These are phyloP conservation scores for Arrhamphus sclerolepis DNA, from an alignment of 2,797 vertebrate species.

Conservation along the genomic window DNA sequence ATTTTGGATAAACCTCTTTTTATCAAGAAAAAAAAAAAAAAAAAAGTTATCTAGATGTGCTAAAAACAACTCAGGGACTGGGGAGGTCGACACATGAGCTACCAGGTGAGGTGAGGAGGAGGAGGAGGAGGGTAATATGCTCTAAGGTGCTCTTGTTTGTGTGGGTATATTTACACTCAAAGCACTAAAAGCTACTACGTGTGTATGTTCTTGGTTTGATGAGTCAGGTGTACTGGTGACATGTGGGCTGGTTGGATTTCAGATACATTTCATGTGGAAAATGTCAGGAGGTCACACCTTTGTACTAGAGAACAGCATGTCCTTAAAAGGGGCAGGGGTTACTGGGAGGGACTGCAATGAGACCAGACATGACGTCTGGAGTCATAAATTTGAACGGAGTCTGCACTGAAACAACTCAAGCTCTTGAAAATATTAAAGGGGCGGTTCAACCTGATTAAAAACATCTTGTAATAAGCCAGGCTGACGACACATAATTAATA, in stretches of 20 bases:
- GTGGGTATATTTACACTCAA: constrained; percentile 48
- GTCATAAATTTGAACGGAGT: constrained; percentile 36
- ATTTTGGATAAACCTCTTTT: neutral
- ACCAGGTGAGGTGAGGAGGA: constrained; percentile 14
- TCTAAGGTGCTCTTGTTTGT: constrained; percentile 26
- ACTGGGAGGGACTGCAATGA: constrained; percentile 28
- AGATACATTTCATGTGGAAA: constrained; percentile 42
- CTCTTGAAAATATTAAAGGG: constrained; percentile 5
- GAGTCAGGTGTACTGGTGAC: constrained; percentile 50
- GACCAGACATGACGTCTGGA: constrained; percentile 25
- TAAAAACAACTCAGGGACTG: constrained; percentile 6
- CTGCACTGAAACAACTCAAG: neutral
- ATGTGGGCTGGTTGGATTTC: constrained; percentile 62
- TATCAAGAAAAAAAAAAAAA: neutral
- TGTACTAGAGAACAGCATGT: constrained; percentile 45
- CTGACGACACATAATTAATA: constrained; percentile 12
- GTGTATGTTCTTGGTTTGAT: constrained; percentile 26
- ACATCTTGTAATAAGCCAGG: neutral
- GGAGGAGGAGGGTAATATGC: neutral
- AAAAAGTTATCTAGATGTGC: neutral
- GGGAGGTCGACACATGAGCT: constrained; percentile 8
- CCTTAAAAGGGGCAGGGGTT: constrained; percentile 37
- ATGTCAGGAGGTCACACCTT: constrained; percentile 66
- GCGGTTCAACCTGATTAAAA: no score
- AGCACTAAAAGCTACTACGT: constrained; percentile 17